A percentile compares a stretch with the other conserved stretches of the same genome.
Conservation (phyloP, 2,888 invertebrate genomes). For the Mystacides longicornis region DNA sequence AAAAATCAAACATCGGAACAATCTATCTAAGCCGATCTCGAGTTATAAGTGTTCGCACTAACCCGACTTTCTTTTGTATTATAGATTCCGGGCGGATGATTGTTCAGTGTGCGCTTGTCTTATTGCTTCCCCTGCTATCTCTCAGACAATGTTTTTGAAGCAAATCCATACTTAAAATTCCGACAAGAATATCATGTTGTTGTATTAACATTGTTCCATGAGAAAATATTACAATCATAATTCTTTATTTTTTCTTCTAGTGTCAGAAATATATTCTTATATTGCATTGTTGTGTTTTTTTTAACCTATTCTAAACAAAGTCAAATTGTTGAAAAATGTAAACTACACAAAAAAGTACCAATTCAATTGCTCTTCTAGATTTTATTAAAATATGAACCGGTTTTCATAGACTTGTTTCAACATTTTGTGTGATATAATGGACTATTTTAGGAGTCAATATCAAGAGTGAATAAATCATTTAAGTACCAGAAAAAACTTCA, state of each 20-base stretch:
- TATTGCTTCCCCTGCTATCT: neutral
- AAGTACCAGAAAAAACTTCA: no score
- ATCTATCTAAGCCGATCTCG: no score
- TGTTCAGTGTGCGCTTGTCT: neutral
- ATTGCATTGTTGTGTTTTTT: neutral
- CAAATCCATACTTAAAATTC: constrained; percentile 1
- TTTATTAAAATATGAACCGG: no score
- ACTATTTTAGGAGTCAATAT: no score
- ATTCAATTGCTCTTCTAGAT: neutral
- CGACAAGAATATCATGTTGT: constrained; percentile 1
- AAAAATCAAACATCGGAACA: no score
- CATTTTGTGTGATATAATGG: no score
- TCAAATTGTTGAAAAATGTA: neutral
- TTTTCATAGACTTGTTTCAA: no score
- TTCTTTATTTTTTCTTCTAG: neutral
- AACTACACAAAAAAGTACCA: neutral
- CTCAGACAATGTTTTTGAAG: neutral
- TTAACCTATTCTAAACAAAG: neutral
- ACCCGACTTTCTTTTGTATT: no score
- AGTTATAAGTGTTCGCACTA: no score
- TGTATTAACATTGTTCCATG: neutral
- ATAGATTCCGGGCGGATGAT: neutral
- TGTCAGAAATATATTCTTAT: neutral
- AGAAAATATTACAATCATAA: neutral
- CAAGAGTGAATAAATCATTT: no score